Base-by-base conservation (phyloP, 2,888 invertebrate genomes). In the Synanthedon myopaeformis region DNA sequence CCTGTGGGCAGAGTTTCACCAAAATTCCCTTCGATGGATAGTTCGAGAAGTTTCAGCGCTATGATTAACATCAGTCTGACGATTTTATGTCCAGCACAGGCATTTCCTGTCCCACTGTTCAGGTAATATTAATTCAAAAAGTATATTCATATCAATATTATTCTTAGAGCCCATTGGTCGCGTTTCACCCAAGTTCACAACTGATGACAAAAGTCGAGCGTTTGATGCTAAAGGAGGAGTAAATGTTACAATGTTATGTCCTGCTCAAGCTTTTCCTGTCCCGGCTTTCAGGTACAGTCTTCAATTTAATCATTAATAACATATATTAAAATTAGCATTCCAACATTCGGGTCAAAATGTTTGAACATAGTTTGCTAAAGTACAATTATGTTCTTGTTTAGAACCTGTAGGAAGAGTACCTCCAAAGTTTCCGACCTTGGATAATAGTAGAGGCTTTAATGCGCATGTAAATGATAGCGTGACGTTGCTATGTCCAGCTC, bases 241-340 rank as follows among this genome's bases (percentile, higher is more conserved):
- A 62, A 89, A 87, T 67, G 74, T 87, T 61, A 87, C 88, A 54
- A 72, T 93, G 64, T 83, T 92, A 71, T 94, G 93, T 74, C 92
- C 92, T 63, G 92, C 93, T 56, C 93, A 94, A 88, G 93, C 92
- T 67, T 93, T 90, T 78, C 94, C 94, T 66, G 90, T 91, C 72
- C 90, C 91, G 64, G 75, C 87, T 67, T 90, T 87, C 90, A 90
- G 90, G 90, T 91, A 89, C 12, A 13, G 2, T 45, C n/a, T 6
- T n/a, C 3, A 13, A 45, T 45, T 45, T 45, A 13, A 45, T 45
- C 5, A 13, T 4, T 13, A 45, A 45, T 45, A 45, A 45, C 1
- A 45, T 55, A 59, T 56, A 50, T 56, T 54, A 57, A 56, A 55
- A 62, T 66, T 65, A 67, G 67, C 74, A 89, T 91, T 69, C 92